A percentile compares a stretch with the other conserved stretches of the same genome.
Conservation (phyloP, 2,113 vertebrate species). For the Rhabdomys dilectus region DNA sequence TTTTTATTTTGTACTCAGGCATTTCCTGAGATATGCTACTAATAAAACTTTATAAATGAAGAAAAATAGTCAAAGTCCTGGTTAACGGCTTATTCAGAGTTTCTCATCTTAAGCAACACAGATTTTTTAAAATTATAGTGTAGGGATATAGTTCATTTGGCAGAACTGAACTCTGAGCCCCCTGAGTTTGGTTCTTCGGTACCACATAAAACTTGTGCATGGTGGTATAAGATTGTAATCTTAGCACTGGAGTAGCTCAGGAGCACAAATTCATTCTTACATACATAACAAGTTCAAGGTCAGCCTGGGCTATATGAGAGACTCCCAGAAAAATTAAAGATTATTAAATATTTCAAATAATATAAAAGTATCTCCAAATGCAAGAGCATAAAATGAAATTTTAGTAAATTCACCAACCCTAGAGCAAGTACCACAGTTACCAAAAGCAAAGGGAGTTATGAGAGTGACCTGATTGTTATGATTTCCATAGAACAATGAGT, state of each 20-base stretch:
- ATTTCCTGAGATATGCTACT: not conserved
- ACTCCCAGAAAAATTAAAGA: not conserved
- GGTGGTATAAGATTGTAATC: not conserved
- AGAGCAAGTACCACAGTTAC: not conserved
- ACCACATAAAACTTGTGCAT: not conserved
- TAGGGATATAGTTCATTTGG: not conserved
- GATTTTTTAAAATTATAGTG: not conserved
- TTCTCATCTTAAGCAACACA: not conserved
- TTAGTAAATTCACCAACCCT: not conserved
- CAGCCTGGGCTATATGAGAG: not conserved
- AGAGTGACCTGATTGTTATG: not conserved
- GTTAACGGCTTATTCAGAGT: not conserved
- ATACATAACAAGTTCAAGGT: not conserved
- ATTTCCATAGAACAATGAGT: not conserved
- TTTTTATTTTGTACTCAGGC: not conserved
- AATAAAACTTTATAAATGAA: not conserved
- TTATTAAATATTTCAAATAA: not conserved
- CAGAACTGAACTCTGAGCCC: too few relatives aligned
- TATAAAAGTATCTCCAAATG: not conserved
- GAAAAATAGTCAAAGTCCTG: not conserved
- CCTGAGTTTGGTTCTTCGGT: too few relatives aligned
- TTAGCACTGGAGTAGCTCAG: accelerated
- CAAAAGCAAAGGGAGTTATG: not conserved
- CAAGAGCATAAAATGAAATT: not conserved
- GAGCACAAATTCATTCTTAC: too few relatives aligned